Conservation (phyloP, 2,888 invertebrate species). For the Sesamia inferens region DNA sequence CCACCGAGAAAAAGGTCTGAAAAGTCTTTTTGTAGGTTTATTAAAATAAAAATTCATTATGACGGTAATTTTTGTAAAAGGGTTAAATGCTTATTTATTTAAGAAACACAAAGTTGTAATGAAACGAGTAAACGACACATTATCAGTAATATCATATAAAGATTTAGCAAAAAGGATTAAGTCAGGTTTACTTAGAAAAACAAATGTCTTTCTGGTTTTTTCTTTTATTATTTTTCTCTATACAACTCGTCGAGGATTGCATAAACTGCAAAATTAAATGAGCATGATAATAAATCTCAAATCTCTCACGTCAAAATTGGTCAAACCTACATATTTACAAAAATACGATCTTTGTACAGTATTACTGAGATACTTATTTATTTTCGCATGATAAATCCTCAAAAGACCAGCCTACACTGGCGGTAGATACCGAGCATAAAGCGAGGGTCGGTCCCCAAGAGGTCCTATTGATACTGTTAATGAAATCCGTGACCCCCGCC, state of each 20-base stretch:
- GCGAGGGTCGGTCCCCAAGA: constrained; percentile 69
- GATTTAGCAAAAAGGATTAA: not conserved
- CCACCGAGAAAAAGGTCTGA: no score
- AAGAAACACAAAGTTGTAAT: not conserved
- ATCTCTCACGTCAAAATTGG: not conserved
- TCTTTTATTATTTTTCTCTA: not conserved
- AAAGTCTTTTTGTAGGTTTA: constrained; percentile 21
- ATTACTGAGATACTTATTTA: constrained; percentile 39
- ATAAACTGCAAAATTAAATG: not conserved
- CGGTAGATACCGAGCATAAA: constrained; percentile 63
- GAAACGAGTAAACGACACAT: not conserved
- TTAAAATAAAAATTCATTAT: constrained; percentile 5
- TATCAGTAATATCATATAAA: no score
- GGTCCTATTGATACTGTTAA: constrained; percentile 79
- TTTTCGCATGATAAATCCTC: constrained; percentile 56
- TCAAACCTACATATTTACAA: not conserved
- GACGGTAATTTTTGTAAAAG: not conserved
- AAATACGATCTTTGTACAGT: not conserved
- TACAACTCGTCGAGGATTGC: not conserved
- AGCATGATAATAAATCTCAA: not conserved
- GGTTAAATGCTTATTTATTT: not conserved
- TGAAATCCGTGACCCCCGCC: constrained; percentile 80
- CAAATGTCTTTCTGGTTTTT: not conserved
- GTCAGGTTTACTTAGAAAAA: not conserved
- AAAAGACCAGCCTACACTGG: constrained; percentile 65